Evolutionary conservation across 2,797 vertebrate species (phyloP).

Genomic region (Rhynchonycteris naso): DNA sequence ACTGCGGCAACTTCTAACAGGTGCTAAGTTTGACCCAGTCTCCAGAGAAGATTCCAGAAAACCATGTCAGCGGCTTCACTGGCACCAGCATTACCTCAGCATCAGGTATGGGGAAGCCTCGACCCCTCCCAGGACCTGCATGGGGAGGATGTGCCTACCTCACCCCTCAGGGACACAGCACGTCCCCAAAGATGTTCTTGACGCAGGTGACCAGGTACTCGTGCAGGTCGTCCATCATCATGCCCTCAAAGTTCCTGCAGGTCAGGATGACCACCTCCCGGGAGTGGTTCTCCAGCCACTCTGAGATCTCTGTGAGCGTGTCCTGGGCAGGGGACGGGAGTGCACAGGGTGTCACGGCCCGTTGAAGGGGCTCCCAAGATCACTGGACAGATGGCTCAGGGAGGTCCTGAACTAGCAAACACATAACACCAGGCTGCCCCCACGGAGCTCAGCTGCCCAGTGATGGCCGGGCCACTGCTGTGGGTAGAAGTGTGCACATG

Average conservation of each 20-base stretch:
- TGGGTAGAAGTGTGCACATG: background rate
- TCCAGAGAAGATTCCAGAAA: background rate
- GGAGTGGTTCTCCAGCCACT: constrained; percentile 92
- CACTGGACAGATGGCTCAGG: background rate
- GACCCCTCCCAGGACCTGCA: rapidly evolving
- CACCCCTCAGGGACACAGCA: constrained; percentile 91
- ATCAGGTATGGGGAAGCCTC: rapidly evolving
- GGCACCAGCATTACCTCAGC: background rate
- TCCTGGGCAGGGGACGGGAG: constrained; percentile 83
- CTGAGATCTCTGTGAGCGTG: constrained; percentile 87
- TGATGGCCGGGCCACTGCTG: background rate
- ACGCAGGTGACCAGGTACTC: constrained; percentile 88
- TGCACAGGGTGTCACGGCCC: background rate
- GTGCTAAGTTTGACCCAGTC: no score
- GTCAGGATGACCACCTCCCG: constrained; percentile 92
- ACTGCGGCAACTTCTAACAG: no score
- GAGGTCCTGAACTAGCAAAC: background rate
- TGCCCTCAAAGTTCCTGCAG: constrained; percentile 92
- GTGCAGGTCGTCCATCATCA: constrained; percentile 86
- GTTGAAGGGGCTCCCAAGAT: no score
- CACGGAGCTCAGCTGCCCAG: background rate
- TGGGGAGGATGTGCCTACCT: background rate
- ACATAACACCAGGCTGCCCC: background rate
- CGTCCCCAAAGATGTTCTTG: constrained; percentile 89
- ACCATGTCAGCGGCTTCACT: background rate